Evolutionary conservation across 2,113 vertebrate genomes (phyloP).

Genomic region (Calidris pugnax): DNA sequence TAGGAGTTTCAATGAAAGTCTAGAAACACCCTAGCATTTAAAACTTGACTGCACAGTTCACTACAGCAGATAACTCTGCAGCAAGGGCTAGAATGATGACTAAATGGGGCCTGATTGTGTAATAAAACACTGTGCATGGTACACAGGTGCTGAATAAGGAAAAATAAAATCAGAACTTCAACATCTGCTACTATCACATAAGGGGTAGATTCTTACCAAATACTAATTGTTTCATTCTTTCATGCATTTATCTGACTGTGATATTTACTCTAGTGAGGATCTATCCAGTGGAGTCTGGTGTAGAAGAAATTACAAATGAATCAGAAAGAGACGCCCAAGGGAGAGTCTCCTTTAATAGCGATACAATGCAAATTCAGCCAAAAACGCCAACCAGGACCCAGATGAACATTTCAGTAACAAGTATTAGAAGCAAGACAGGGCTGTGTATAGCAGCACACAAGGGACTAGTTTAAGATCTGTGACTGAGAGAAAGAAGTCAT

Average conservation of each 20-base stretch:
- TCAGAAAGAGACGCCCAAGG: not conserved
- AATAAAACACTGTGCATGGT: not conserved
- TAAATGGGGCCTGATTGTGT: not conserved
- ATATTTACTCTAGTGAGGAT: not conserved
- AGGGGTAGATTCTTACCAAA: not conserved
- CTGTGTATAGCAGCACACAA: not conserved
- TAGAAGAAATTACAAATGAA: not conserved
- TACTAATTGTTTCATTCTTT: not conserved
- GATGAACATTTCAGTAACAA: not conserved
- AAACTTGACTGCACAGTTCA: not conserved
- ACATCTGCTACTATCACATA: not conserved
- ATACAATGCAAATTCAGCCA: not conserved
- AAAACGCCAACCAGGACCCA: not conserved
- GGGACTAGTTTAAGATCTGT: not conserved
- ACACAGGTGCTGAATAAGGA: not conserved
- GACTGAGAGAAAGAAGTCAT: not conserved
- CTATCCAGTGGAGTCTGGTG: not conserved
- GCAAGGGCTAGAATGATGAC: not conserved
- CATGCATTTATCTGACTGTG: not conserved
- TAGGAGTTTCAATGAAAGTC: not conserved
- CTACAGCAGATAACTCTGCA: not conserved
- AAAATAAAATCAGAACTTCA: not conserved
- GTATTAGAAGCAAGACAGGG: not conserved
- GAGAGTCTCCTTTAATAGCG: not conserved
- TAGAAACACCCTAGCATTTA: not conserved